Evolutionary conservation across 2,113 vertebrate species (phyloP).

Genomic region (Pedionomus torquatus): DNA sequence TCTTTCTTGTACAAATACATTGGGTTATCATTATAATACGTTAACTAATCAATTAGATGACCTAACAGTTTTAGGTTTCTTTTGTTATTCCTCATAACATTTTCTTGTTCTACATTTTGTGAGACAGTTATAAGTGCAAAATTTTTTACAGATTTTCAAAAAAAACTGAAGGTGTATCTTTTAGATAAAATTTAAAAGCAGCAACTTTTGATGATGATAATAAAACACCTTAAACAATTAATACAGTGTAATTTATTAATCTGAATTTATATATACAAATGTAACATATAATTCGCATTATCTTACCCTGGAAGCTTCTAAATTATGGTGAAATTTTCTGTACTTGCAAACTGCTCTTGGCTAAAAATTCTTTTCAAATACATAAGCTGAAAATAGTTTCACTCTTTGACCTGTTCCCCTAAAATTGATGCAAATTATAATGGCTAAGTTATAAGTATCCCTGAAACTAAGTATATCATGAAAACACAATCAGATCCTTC

Average conservation of each 20-base stretch:
- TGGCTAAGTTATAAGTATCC: slow-evolving; percentile 66
- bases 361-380: slow-evolving; percentile 50
- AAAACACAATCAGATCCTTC: slow-evolving; percentile 52
- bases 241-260: not conserved
- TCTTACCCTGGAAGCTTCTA: slow-evolving; percentile 21
- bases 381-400: slow-evolving; percentile 46
- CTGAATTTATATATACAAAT: not conserved
- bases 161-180: not conserved
- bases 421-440: slow-evolving; percentile 73
- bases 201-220: not conserved
- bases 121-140: not conserved
- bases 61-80: not conserved
- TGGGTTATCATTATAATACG: not conserved
- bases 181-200: not conserved
- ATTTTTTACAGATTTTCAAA: not conserved
- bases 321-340: slow-evolving; percentile 18
- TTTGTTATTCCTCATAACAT: not conserved
- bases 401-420: slow-evolving; percentile 53
- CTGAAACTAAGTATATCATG: slow-evolving; percentile 44
- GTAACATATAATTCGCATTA: not conserved
- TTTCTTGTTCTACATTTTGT: not conserved
- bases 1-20: not conserved
- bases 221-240: not conserved
- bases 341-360: slow-evolving; percentile 31
- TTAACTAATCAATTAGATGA: not conserved